These are phyloP conservation scores for Creontiades dilutus DNA, from an alignment of 2,888 invertebrate genomes.

Conservation along the genomic window DNA sequence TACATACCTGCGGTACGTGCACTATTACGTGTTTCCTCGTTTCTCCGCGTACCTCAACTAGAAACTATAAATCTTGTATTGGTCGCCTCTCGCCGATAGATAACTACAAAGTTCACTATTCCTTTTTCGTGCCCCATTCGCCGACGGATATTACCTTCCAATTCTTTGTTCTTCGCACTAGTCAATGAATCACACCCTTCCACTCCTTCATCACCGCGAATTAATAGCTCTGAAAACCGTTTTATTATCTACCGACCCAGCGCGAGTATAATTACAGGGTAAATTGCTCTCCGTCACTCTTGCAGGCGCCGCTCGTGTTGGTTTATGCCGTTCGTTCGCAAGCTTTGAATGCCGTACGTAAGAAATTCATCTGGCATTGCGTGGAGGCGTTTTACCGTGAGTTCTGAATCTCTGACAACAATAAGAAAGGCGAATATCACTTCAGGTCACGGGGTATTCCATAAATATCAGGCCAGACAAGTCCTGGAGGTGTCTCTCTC, in stretches of 20 bases:
- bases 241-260: conserved; percentile 15
- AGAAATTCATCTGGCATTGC: not conserved
- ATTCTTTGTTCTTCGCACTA: not conserved
- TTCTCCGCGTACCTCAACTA: not conserved
- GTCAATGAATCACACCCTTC: conserved; percentile 37
- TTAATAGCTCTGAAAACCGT: conserved; percentile 40
- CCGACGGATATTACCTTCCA: conserved; percentile 27
- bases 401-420: not conserved
- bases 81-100: not conserved
- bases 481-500: not conserved
- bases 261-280: conserved; percentile 42
- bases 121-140: conserved; percentile 6
- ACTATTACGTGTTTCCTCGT: not conserved
- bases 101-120: conserved; percentile 18
- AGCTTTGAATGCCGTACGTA: not conserved
- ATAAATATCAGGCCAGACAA: not conserved
- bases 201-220: conserved; percentile 1
- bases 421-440: not conserved
- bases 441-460: not conserved
- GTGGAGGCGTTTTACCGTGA: not conserved
- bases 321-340: not conserved
- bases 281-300: conserved; percentile 17
- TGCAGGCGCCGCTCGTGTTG: conserved; percentile 37
- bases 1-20: too few species aligned
- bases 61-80: not conserved